phyloP scores from a whole-genome alignment of 2,888 invertebrate species.

The Andrena chrysosceles region DNA sequence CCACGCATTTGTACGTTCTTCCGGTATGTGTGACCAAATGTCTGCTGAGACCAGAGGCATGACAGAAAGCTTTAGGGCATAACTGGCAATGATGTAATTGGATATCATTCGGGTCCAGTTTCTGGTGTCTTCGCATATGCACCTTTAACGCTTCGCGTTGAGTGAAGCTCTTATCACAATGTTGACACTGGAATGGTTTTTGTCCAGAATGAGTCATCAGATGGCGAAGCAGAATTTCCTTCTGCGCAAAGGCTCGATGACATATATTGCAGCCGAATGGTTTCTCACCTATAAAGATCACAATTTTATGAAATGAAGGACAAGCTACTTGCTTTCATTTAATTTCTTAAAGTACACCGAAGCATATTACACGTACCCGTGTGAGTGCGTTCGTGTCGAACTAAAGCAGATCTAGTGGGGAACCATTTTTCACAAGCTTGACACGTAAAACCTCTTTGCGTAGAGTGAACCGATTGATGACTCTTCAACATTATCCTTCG shows the following conservation, averaged over 20 bases:
- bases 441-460: constrained; percentile 87
- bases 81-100: constrained; percentile 89
- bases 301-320: background rate
- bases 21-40: constrained; percentile 89
- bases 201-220: constrained; percentile 85
- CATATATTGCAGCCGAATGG: constrained; percentile 86
- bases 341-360: background rate
- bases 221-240: constrained; percentile 87
- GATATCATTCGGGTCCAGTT: constrained; percentile 86
- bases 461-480: constrained; percentile 88
- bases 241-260: constrained; percentile 90
- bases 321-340: background rate
- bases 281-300: constrained; percentile 79
- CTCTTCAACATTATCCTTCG: constrained; percentile 87
- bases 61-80: constrained; percentile 88
- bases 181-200: constrained; percentile 89
- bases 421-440: constrained; percentile 89
- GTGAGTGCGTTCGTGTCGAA: constrained; percentile 90
- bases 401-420: constrained; percentile 89
- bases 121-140: constrained; percentile 88
- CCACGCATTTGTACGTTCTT: constrained; percentile 88
- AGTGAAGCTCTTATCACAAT: constrained; percentile 90
- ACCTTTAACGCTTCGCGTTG: constrained; percentile 89
- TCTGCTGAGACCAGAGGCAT: constrained; percentile 88
- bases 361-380: constrained; percentile 84